Base-by-base conservation (phyloP, 2,113 vertebrate species). In the Camarhynchus parvulus region DNA sequence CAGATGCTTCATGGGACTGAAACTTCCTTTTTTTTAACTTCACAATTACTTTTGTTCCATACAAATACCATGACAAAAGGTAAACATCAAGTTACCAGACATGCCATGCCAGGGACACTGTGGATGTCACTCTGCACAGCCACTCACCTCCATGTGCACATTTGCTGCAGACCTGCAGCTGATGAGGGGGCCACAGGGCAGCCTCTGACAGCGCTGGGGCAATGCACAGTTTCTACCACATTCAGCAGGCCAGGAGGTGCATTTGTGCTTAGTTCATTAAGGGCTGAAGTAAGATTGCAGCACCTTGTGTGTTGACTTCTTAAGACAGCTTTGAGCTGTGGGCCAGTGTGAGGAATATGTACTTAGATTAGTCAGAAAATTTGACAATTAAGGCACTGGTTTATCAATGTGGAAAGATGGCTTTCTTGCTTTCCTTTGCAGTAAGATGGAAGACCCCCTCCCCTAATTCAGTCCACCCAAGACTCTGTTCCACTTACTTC, bases 61-160 rank as follows among this genome's bases (percentile, higher is more conserved):
- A 39, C 3, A 72, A 75, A 59, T 42, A 30, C 16, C 6, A 13
- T 21, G 10, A 52, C 4, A 4, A 70, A 67, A 1, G 1, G 14
- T 30, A 63, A 84, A 63, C 0, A 0, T 14, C 16, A 66, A 77
- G 58, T 21, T 37, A 17, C 10, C 17, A 46, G 83, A 13, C 15
- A 14, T 33, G 13, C 31, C 31, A 20, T 56, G 31, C 10, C 22
- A 41, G 77, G 16, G 16, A 13, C 9, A 2, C 1, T 22, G 69
- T 46, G 61, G 31, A 7, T 78, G 42, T 30, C 27, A 24, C 35
- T 5, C 33, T 39, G 24, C 21, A 18, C 2, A 53, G 44, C 8
- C 18, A 2, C 59, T 33, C 22, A 25, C 10, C 61, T 68, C 5
- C 33, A 5, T 4, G 10, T 22, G 39, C 9, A 10, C 0, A 0